Base-by-base conservation (phyloP, 2,888 invertebrate genomes). In the Drosophila ezoana region DNA sequence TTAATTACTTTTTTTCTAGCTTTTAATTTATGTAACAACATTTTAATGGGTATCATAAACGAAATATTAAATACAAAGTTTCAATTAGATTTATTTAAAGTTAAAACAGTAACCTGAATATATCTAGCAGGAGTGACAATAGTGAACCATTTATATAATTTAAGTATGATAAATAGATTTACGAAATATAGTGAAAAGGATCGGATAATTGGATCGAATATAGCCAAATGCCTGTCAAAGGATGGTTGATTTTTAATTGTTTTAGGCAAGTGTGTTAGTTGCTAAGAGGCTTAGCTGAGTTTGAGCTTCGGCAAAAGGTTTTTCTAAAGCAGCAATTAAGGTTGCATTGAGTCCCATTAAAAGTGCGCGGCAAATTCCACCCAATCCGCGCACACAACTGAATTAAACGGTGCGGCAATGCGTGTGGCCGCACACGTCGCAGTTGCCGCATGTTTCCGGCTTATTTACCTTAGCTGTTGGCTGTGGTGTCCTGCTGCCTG, bases 401-500 rank as follows among this genome's bases (percentile, higher is more conserved):
- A 40, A 38, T 33, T 14, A 38, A 40, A 18, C 14, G 9, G 16
- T 38, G 32, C 9, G 52, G 54, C 59, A 65, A 20, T 40, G 16
- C 32, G 37, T 43, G 41, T 33, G n/a, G 32, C 10, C 43, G 33
- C 38, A 49, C 43, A 57, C 60, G 49, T 52, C 18, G 53, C 47
- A 58, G 70, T 58, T 65, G 68, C 70, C 54, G 37, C 86, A 62
- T 65, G 68, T 66, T 79, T 85, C 77, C 80, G 75, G 63, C 59
- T 82, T 82, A 72, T 77, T 82, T 87, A 71, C 61, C 63, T 71
- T 69, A 62, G 59, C 54, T 54, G 62, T 60, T 70, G 53, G 52
- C 62, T 52, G 28, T 32, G 57, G 56, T 62, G 64, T 62, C 49
- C 32, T 14, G 23, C 45, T 38, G 13, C n/a, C 37, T 38, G 37